These are phyloP conservation scores for Erynnis tages DNA, from an alignment of 2,888 invertebrate species.

Conservation along the genomic window DNA sequence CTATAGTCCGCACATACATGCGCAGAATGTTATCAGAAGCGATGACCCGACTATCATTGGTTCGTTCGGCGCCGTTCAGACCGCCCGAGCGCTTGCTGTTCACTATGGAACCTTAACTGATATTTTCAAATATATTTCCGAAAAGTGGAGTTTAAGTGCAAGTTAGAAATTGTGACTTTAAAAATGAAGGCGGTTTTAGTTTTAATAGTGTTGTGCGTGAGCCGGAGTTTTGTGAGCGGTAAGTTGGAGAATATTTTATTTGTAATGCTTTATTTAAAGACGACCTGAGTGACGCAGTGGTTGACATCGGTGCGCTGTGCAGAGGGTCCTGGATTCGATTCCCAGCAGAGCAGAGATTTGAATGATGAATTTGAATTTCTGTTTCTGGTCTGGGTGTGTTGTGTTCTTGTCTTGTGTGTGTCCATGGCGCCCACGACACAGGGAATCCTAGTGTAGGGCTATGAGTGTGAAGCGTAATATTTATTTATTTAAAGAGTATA, in stretches of 20 bases:
- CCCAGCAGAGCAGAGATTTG: too few relatives aligned
- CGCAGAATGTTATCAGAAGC: constrained; percentile 63
- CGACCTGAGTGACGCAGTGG: too few relatives aligned
- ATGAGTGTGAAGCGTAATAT: too few relatives aligned
- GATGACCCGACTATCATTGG: constrained; percentile 54
- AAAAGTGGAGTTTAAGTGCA: constrained; percentile 23
- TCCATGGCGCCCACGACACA: too few relatives aligned
- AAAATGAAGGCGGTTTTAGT: constrained; percentile 16
- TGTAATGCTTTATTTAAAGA: too few relatives aligned
- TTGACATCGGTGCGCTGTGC: too few relatives aligned
- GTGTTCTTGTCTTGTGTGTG: background rate
- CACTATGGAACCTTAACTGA: constrained; percentile 9
- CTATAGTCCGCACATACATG: constrained; percentile 40
- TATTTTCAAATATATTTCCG: background rate
- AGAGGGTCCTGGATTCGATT: too few relatives aligned
- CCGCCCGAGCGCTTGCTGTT: constrained; percentile 35
- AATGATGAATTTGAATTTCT: background rate
- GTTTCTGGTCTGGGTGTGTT: too few relatives aligned
- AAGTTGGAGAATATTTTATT: background rate
- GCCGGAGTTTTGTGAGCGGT: constrained; percentile 11
- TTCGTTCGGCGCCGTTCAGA: constrained; percentile 37
- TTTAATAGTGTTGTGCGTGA: constrained; percentile 22
- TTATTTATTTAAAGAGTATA: too few relatives aligned
- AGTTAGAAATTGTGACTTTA: background rate
- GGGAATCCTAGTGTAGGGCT: too few relatives aligned